Conservation (phyloP, 2,797 vertebrate genomes). For the Falco novaeseelandiae region DNA sequence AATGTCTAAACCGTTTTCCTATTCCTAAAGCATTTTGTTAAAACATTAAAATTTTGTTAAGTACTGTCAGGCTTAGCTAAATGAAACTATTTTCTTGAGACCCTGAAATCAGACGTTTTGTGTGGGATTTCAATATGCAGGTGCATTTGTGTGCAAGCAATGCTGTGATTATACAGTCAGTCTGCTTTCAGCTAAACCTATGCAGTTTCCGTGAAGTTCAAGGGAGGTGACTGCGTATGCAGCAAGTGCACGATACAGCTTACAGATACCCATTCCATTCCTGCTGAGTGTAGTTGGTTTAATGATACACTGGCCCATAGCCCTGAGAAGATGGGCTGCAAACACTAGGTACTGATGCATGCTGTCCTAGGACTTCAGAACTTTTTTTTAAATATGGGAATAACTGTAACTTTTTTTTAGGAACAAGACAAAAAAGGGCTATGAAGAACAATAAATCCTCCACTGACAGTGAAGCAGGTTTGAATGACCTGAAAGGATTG, state of each 20-base stretch:
- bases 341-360: background rate
- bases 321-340: background rate
- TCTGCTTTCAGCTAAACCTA: background rate
- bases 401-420: background rate
- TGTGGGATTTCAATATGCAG: background rate
- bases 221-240: background rate
- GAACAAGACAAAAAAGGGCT: background rate
- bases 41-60: background rate
- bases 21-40: background rate
- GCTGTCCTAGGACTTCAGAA: background rate
- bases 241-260: background rate
- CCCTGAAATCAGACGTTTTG: background rate
- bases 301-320: background rate
- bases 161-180: background rate
- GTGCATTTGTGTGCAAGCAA: background rate
- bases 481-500: background rate
- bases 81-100: background rate
- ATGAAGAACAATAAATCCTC: background rate
- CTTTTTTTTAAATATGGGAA: background rate
- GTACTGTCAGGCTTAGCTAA: background rate
- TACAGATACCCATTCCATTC: background rate
- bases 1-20: background rate
- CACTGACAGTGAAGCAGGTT: background rate
- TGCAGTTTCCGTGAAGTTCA: background rate
- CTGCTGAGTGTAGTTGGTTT: background rate